Conservation (phyloP, 64 coral and sea anemone genomes). For the Orbicella faveolata region DNA sequence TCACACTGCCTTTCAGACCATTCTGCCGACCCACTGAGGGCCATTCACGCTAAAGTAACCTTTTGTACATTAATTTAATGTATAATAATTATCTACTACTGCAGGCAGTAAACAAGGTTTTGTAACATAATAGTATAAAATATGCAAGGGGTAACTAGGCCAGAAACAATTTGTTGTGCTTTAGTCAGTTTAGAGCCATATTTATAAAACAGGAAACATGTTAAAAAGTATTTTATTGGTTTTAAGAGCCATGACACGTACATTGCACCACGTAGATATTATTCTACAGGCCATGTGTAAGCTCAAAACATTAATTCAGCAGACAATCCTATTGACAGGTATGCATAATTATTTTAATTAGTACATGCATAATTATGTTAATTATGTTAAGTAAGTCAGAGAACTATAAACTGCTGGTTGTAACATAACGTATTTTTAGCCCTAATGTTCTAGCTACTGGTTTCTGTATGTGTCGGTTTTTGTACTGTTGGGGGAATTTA, state of each 20-base stretch:
- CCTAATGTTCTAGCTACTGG: too few species aligned
- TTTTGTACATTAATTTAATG: not conserved
- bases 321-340: too few species aligned
- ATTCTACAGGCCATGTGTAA: not conserved
- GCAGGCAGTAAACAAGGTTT: not conserved
- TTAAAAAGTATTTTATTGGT: not conserved
- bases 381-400: too few species aligned
- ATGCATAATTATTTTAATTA: too few species aligned
- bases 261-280: not conserved
- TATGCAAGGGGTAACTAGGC: not conserved
- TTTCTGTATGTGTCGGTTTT: too few species aligned
- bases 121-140: not conserved
- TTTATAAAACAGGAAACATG: slow-evolving; percentile 8
- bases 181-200: not conserved
- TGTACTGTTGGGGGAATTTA: too few species aligned
- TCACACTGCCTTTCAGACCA: slow-evolving; percentile 55
- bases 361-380: too few species aligned
- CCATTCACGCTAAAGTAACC: not conserved
- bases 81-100: not conserved
- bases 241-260: not conserved
- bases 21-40: slow-evolving; percentile 45
- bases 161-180: not conserved
- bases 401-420: too few species aligned
- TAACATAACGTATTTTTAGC: too few species aligned
- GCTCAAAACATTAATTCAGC: not conserved